Evolutionary conservation across 2,113 vertebrate species (phyloP), one percentile per base, ranked within the genome.

Genomic region (Turnix velox): DNA sequence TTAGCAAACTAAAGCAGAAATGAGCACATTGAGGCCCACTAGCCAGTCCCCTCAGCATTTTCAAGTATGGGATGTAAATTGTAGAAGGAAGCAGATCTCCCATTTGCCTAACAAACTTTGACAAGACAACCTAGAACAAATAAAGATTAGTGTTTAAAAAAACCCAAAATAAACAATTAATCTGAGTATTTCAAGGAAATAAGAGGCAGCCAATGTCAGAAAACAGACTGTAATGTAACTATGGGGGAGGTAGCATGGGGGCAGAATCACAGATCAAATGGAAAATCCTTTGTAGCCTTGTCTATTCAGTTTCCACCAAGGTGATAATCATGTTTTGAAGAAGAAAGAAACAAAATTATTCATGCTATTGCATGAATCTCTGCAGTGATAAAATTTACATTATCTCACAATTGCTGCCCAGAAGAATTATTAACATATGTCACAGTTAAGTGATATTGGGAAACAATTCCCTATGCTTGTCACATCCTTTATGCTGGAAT

Each of bases 21-120:
- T 99, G 99, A 79, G 99, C 98, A 95, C 98, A 99, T 88, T 99
- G 99, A 12, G 99, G 98, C 8, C 99, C 99, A 48, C 95, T 99
- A 83, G 99, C 98, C 78, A 99, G 97, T 52, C 99, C 99, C 91
- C 97, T 98, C 18, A 99, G 97, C 99, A 99, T 99, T 88, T 98
- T 98, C 81, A 99, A 97, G 87, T 99, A 99, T 45, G 99, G 98
- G 80, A 99, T 98, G 88, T 99, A 99, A 88, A 99, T 98, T 24
- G 98, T 99, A 76, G 98, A 98, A 49, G 99, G 99, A 93, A 99
- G 97, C 39, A 99, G 97, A 93, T 99, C 99, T 81, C 99, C 99
- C 99, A 99, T 99, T 97, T 99, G 99, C 96, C 99, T 98, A 87
- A 99, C 99, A 97, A 99, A 99, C 96, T 99, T 99, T 45, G 99